Evolutionary conservation across 2,113 vertebrate species (phyloP), one percentile per base, ranked within the genome.

Genomic region (Apistogramma diplotaenia): DNA sequence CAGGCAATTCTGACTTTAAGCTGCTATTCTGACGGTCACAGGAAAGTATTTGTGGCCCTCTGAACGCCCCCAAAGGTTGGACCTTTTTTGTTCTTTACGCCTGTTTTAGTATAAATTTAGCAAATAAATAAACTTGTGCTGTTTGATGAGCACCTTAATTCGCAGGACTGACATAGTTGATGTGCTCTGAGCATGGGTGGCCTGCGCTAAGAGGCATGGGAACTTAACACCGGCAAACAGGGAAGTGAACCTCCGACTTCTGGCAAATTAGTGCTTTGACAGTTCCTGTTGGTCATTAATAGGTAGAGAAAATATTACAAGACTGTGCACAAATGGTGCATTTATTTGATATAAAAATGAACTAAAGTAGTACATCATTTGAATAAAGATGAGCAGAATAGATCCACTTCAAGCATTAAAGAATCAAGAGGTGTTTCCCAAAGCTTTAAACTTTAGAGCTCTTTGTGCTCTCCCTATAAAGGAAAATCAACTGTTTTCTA

Each of bases 231-330:
- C 16, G 29, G 8, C 29, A 56, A 76, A 85, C 60, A 4, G 57
- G 62, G 61, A 79, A 46, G 84, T 73, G 74, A 81, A 76, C 82
- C 76, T 46, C 15, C 78, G 78, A 85, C 82, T 79, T 19, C 3
- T 49, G 23, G 33, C 23, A 2, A 21, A 35, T 73, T 16, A 27
- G 61, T 12, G 10, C 57, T 75, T 25, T 61, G 70, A 8, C 18
- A 27, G 54, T 13, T 79, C 74, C 54, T 31, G 35, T 13, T 60
- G 70, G 81, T 70, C 21, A 33, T 65, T 46, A 67, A 25, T n/a
- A 27, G 18, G 27, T 67, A 23, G 62, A 31, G 23, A 70, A 70
- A 70, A 27, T n/a, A 11, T 51, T 51, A n/a, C 27, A 3, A 67
- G 37, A 46, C 15, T 67, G 18, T 46, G 43, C 6, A 46, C 27